These are phyloP conservation scores for Morpho deidamia DNA, from an alignment of 2,888 invertebrate species.

Conservation along the genomic window DNA sequence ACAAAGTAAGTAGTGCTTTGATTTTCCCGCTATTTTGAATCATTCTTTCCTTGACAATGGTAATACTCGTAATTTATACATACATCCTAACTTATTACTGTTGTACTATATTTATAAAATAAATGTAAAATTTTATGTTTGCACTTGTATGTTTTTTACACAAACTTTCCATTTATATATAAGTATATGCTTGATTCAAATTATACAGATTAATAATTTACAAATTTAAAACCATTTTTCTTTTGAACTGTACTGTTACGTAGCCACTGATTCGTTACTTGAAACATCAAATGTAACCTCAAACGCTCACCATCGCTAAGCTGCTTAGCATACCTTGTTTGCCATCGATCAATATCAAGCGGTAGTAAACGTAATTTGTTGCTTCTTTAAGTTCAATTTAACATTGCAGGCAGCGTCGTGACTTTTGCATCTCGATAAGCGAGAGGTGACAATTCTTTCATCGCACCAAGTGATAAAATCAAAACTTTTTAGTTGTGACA, in stretches of 20 bases:
- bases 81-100: too few relatives aligned
- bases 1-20: conserved; percentile 11
- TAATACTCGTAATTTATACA: not conserved
- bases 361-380: conserved; percentile 36
- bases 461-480: conserved; percentile 69
- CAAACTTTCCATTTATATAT: too few relatives aligned
- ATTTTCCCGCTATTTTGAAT: conserved; percentile 6
- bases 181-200: not conserved
- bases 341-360: conserved; percentile 24
- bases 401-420: conserved; percentile 34
- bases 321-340: conserved; percentile 63
- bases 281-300: conserved; percentile 60
- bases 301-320: conserved; percentile 62
- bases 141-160: too few relatives aligned
- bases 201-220: not conserved
- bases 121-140: too few relatives aligned
- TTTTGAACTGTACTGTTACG: conserved; percentile 40
- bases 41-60: conserved; percentile 1
- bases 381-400: conserved; percentile 27
- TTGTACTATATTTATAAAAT: too few relatives aligned
- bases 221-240: conserved; percentile 18
- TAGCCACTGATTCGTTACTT: conserved; percentile 58
- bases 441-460: conserved; percentile 74
- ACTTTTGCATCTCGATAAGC: conserved; percentile 72
- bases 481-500: conserved; percentile 73